Conservation (phyloP, 2,113 vertebrate genomes). For the Amazona guildingii region DNA sequence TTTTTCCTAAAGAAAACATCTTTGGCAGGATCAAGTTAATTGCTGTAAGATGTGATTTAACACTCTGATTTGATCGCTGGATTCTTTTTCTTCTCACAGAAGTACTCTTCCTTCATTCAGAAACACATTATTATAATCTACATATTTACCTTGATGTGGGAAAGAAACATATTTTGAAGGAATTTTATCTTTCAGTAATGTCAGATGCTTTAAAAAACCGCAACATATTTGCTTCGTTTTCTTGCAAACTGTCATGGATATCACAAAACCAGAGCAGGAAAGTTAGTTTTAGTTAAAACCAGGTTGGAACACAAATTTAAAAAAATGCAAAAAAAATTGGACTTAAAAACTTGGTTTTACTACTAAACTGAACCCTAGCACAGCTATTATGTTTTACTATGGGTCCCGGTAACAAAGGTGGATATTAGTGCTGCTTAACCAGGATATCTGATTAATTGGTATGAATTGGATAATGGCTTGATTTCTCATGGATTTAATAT, state of each 20-base stretch:
- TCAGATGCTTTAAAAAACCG: neutral
- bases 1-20: neutral
- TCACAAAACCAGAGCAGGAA: constrained; percentile 1
- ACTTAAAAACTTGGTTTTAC: neutral
- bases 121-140: neutral
- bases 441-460: constrained; percentile 53
- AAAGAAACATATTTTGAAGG: neutral
- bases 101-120: neutral
- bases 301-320: neutral
- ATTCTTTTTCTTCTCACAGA: neutral
- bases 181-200: neutral
- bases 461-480: constrained; percentile 46
- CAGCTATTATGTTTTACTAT: constrained; percentile 17
- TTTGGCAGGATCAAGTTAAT: neutral
- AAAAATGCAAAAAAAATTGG: neutral
- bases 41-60: neutral
- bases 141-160: neutral
- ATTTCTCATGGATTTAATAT: constrained; percentile 40
- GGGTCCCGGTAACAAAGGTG: neutral
- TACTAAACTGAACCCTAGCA: neutral
- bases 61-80: neutral
- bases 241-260: neutral
- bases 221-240: neutral
- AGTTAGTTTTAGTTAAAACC: constrained; percentile 18
- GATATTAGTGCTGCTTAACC: constrained; percentile 40